Conservation (phyloP, 2,113 vertebrate genomes). For the Cyprichromis sp. region DNA sequence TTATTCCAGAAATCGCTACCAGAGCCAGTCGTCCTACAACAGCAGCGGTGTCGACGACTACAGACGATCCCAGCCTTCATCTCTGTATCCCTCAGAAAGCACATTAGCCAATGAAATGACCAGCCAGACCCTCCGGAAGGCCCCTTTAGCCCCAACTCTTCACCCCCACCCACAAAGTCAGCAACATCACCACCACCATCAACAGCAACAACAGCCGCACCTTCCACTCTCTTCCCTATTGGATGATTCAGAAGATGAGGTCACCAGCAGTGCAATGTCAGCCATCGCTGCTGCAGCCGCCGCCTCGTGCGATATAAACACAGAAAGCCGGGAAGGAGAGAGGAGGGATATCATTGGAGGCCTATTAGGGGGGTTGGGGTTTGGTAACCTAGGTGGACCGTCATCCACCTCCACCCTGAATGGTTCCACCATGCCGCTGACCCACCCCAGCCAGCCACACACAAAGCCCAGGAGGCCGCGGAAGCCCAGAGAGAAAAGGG, state of each 20-base stretch:
- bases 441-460: conserved; percentile 64
- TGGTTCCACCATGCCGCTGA: conserved; percentile 69
- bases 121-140: conserved; percentile 70
- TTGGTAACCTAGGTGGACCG: conserved; percentile 60
- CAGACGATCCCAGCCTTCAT: conserved; percentile 50
- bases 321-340: conserved; percentile 65
- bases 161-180: conserved; percentile 74
- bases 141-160: conserved; percentile 74
- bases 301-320: conserved; percentile 67
- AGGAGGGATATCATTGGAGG: conserved; percentile 74
- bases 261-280: conserved; percentile 77
- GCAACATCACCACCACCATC: conserved; percentile 63
- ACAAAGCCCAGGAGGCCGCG: conserved; percentile 62
- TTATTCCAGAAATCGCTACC: conserved; percentile 70
- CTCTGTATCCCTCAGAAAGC: conserved; percentile 59
- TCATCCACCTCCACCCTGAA: conserved; percentile 63
- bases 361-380: conserved; percentile 71
- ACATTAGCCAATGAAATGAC: conserved; percentile 53
- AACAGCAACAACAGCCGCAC: conserved; percentile 61
- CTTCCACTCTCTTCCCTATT: conserved; percentile 74
- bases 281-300: conserved; percentile 75
- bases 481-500: conserved; percentile 70
- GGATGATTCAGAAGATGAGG: conserved; percentile 77
- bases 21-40: conserved; percentile 51
- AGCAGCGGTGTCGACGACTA: conserved; percentile 62